Evolutionary conservation across 2,113 vertebrate species (phyloP), one percentile per base, ranked within the genome.

Genomic region (Piprites chloris): DNA sequence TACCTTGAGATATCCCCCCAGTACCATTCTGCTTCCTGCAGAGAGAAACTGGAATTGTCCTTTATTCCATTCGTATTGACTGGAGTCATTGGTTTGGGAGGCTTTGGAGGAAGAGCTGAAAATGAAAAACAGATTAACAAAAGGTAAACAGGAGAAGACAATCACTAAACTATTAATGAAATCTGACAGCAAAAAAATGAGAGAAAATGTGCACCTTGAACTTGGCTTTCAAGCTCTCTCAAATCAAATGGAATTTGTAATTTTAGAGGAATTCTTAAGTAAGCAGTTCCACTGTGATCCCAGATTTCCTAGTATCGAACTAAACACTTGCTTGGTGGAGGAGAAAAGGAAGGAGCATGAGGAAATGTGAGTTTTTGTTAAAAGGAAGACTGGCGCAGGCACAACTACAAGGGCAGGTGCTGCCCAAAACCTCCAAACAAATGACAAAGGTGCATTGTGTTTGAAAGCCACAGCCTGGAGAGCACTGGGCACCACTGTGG

Each of bases 1-100:
- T 98, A 99, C 99, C 99, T 99, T 93, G 98, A 99, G 90, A 99
- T 98, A 93, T 99, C 99, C 41, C 99, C 99, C 99, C 99, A 99
- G 91, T 99, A 99, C 99, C 99, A 99, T 89, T 99, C 99, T 1
- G 99, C 98, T 62, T 99, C 99, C 97, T 99, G 98, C 76, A 99
- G 98, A 74, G 98, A 97, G 67, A 96, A 95, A 53, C 76, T 88
- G 77, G 98, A 98, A 84, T 96, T 97, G 67, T 99, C 98, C 91
- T 98, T 99, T 92, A 95, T 95, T 96, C 98, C 98, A 96, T 98
- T 99, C 80, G 98, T 98, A 97, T 98, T 96, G 76, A 98, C 95
- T 94, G 99, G 98, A 96, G 98, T 98, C 97, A 97, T 97, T 95
- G 99, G 98, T 94, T 99, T 99, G 88, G 98, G 97, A 76, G 99